phyloP scores from a whole-genome alignment of 2,888 invertebrate species.

The Leucophora obtusa region DNA sequence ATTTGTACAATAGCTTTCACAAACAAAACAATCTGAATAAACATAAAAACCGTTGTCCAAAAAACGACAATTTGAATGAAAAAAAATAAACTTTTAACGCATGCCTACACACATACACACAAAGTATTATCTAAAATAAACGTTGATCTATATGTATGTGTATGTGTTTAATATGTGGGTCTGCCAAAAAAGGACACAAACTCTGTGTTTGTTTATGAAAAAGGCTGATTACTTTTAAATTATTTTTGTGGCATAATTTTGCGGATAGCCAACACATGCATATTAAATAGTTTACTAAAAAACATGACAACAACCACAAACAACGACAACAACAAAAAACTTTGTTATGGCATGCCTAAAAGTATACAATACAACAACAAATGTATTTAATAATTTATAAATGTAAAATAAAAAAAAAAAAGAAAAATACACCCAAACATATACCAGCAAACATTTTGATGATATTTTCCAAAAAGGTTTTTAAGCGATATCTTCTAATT shows the following conservation, averaged over 20 bases:
- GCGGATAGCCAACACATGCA: slow-evolving; percentile 68
- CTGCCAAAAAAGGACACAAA: background rate
- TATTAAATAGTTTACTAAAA: slow-evolving; percentile 66
- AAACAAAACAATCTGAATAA: background rate
- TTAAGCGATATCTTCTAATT: no score
- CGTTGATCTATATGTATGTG: background rate
- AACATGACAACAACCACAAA: slow-evolving; percentile 37
- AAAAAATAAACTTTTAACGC: background rate
- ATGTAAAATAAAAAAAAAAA: slow-evolving; percentile 33
- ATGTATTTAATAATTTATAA: slow-evolving; percentile 76
- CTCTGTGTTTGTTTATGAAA: slow-evolving; percentile 43
- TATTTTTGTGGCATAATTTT: slow-evolving; percentile 77
- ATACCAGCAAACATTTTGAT: no score
- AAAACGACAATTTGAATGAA: background rate
- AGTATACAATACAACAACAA: slow-evolving; percentile 71
- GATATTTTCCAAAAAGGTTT: no score
- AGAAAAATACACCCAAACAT: slow-evolving; percentile 8
- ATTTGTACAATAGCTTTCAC: background rate
- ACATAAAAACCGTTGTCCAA: slow-evolving; percentile 5
- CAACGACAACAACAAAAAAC: slow-evolving; percentile 42
- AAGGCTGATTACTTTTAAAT: slow-evolving; percentile 76
- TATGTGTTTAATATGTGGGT: slow-evolving; percentile 29
- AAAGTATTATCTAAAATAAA: background rate
- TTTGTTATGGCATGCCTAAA: slow-evolving; percentile 65
- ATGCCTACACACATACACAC: slow-evolving; percentile 20